These are phyloP conservation scores for Calameuta filiformis DNA, from an alignment of 2,888 invertebrate genomes.

Conservation along the genomic window DNA sequence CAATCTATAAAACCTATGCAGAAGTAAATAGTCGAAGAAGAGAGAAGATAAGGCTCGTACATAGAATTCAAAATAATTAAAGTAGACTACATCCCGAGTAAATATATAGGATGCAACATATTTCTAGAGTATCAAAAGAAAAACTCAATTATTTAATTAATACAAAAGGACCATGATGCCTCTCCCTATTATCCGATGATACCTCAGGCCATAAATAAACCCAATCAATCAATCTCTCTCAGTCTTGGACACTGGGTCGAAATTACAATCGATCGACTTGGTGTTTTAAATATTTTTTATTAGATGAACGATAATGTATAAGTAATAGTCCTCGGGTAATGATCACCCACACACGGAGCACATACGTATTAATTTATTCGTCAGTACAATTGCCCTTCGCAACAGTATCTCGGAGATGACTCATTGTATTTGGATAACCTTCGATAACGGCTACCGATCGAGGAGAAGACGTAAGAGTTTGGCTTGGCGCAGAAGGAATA, in stretches of 20 bases:
- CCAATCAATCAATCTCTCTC: neutral
- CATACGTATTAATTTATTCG: neutral
- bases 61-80: neutral
- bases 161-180: neutral
- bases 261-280: neutral
- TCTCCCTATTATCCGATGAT: neutral
- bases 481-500: conserved; percentile 6
- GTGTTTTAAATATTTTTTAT: conserved; percentile 53
- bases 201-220: neutral
- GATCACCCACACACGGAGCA: neutral
- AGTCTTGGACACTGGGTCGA: neutral
- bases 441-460: neutral
- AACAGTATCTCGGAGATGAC: neutral
- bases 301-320: conserved; percentile 56
- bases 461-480: neutral
- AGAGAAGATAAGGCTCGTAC: neutral
- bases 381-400: neutral
- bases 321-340: conserved; percentile 12
- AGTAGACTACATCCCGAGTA: neutral
- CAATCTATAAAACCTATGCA: neutral
- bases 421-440: neutral
- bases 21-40: neutral
- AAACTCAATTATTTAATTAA: neutral
- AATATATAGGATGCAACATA: neutral
- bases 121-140: neutral